Base-by-base conservation (phyloP, 1,140 invertebrate genomes). In the Heliconius hermathena region DNA sequence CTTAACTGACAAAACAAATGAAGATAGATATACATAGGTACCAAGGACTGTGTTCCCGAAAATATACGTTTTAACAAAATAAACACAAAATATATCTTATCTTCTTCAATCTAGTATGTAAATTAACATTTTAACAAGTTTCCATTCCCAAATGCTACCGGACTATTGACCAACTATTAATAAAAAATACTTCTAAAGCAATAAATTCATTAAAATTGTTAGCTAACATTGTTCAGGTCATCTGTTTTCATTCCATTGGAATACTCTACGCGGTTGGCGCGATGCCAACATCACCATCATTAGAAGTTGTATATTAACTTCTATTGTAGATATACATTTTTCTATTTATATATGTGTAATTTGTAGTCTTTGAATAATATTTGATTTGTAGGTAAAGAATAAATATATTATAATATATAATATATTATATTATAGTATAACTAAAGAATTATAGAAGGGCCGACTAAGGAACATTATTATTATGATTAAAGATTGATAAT, bases 181-280 rank as follows among this genome's bases (percentile, higher is more conserved):
- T 66, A 26, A 66, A 66, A 46, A 66, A 66, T 66, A 66, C 22
- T 66, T 66, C 9, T 9, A 16, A 22, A 66, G 60, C 60, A 66
- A 66, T 66, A 26, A 66, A 66, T 66, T 11, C 5, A 66, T 29
- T 29, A 26, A 66, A 66, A 16, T 66, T 13, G 26, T 26, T 66
- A 66, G 60, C 60, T 26, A 66, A 66, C 60, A 66, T 66, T 66
- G 60, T 29, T 66, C 60, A 66, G 60, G 26, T 66, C 60, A 66
- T 29, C 22, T 29, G 60, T 66, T 66, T 66, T 66, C 60, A 66
- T 66, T 66, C 60, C 60, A 26, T 66, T 66, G 60, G 3, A 66
- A 66, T 66, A 66, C 60, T 66, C 60, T 13, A 66, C 26, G 22
- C n/a, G 60, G 60, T 3, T 66, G 60, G 60, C 60, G 60, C 22